A percentile compares a stretch with the other conserved stretches of the same genome.
These are phyloP conservation scores for Zosterops japonicus DNA, from an alignment of 2,113 vertebrate species.

Conservation along the genomic window DNA sequence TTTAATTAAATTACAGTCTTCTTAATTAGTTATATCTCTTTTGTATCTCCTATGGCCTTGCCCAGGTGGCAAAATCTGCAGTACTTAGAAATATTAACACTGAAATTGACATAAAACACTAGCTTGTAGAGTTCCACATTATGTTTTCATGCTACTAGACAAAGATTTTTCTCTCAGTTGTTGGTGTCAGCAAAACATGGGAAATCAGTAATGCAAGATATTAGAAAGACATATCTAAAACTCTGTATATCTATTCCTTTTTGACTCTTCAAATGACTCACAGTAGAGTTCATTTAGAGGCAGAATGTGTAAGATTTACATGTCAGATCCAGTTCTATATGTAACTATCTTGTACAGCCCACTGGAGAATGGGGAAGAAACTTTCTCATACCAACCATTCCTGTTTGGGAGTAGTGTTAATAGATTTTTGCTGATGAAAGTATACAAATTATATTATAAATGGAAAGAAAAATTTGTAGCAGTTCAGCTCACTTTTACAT, in stretches of 20 bases:
- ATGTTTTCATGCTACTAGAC: background rate
- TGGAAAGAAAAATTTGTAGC: background rate
- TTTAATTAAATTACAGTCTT: background rate
- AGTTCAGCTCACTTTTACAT: conserved; percentile 26
- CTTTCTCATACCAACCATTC: background rate
- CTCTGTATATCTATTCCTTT: background rate
- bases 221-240: background rate
- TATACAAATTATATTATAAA: background rate
- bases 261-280: background rate
- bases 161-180: background rate
- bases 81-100: background rate
- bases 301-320: background rate
- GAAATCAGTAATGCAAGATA: background rate
- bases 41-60: background rate
- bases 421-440: background rate
- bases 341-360: background rate
- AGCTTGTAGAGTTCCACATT: background rate
- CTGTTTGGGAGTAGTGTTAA: background rate
- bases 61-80: background rate
- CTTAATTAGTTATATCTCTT: background rate
- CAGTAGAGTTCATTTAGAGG: background rate
- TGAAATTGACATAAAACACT: background rate
- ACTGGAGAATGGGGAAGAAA: background rate
- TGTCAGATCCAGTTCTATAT: background rate
- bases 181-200: background rate